Base-by-base conservation (phyloP, 1,140 invertebrate genomes). In the Heliconius hewitsoni region DNA sequence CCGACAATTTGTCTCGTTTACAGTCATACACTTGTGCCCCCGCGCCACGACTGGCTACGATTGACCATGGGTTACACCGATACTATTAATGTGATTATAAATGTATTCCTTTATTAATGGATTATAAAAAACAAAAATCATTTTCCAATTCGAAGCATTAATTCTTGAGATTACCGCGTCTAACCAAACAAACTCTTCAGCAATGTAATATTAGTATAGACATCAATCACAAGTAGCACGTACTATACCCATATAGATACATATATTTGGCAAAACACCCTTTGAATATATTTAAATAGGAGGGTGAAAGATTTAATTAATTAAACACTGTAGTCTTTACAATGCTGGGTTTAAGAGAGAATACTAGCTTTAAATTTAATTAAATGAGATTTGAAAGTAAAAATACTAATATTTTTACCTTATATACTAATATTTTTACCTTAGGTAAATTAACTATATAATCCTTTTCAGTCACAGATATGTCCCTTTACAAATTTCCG, bases 271-370 rank as follows among this genome's bases (percentile, higher is more conserved):
- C 0, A 30, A 5, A 23, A 23, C 55, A 3, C 9, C 60, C 23
- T 66, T 66, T 66, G 13, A 27, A 27, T 27, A 66, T 30, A 66
- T 30, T 66, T 66, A 66, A 60, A 66, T 11, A 18, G 19, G n/a
- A 60, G 42, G 70, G 50, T 34, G 18, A 71, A 13, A 76, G 37
- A 71, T 71, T 71, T 46, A 72, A 77, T 37, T 30, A 72, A 77
- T 60, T 75, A 72, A 72, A 18, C 46, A 23, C 8, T 19, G 60
- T 71, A 75, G 66, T 75, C 1, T 39, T 60, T 66, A 66, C n/a
- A 60, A 75, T 66, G 55, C 23, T n/a, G 74, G n/a, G 55, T 9
- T 66, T 75, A 66, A 23, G 18, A 34, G 34, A 60, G 57, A 27
- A 27, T 60, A 60, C 55, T n/a, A 60, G 55, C n/a, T 23, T 60